These are phyloP conservation scores for Dioctria linearis DNA, from an alignment of 2,888 invertebrate species.

Conservation along the genomic window DNA sequence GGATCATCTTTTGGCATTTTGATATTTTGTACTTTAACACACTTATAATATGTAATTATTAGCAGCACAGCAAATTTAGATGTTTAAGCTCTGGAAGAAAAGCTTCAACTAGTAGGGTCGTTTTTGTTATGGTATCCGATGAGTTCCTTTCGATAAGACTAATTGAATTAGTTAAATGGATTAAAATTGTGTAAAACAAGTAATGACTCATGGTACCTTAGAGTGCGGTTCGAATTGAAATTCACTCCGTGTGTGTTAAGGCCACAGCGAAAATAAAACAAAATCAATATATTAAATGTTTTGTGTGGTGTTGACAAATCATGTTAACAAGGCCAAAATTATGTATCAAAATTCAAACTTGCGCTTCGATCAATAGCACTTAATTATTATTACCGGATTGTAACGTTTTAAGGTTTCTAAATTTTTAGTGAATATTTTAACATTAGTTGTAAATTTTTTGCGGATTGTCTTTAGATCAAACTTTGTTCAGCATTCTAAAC, in stretches of 20 bases:
- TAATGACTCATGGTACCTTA: not conserved
- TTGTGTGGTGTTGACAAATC: too few species aligned
- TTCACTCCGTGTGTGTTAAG: slow-evolving; percentile 15
- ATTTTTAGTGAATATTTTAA: too few species aligned
- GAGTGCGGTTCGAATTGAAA: not conserved
- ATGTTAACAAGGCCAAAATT: too few species aligned
- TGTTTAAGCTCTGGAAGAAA: slow-evolving; percentile 15
- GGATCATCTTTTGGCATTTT: slow-evolving; percentile 88
- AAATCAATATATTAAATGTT: slow-evolving; percentile 9
- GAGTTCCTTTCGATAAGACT: slow-evolving; percentile 22
- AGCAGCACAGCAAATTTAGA: not conserved
- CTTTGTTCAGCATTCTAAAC: too few species aligned
- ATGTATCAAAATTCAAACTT: too few species aligned
- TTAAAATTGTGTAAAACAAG: slow-evolving; percentile 17
- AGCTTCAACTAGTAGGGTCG: not conserved
- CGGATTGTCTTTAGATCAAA: too few species aligned
- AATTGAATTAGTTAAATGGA: slow-evolving; percentile 42
- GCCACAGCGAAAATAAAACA: slow-evolving; percentile 12
- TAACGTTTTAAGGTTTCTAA: too few species aligned
- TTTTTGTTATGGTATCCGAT: not conserved
- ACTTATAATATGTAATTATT: not conserved
- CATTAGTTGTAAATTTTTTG: too few species aligned
- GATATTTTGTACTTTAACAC: slow-evolving; percentile 16
- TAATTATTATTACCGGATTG: too few species aligned
- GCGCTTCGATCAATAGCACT: too few species aligned